A percentile compares a stretch with the other conserved stretches of the same genome.
These are phyloP conservation scores for Boleophthalmus pectinirostris DNA, from an alignment of 2,113 vertebrate genomes.

Conservation along the genomic window DNA sequence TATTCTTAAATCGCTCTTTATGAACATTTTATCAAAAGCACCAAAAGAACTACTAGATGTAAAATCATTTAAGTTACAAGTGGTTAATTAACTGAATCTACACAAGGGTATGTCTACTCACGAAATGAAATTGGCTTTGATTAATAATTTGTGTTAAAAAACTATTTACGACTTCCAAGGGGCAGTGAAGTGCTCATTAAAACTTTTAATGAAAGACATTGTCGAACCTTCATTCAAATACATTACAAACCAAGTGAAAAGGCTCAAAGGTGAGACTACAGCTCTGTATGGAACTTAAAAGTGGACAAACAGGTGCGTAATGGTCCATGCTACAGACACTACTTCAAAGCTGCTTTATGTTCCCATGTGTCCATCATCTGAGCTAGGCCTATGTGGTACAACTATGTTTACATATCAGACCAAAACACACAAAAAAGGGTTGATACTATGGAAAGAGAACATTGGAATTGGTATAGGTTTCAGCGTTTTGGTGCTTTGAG, in stretches of 20 bases:
- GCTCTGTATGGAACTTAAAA: background rate
- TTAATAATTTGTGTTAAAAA: too few relatives aligned
- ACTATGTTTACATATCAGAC: background rate
- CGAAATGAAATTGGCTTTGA: too few relatives aligned
- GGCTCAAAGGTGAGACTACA: background rate
- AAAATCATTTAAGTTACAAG: too few relatives aligned
- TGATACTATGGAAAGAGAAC: too few relatives aligned
- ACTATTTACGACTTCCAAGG: background rate
- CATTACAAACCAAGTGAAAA: background rate
- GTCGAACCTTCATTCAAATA: constrained; percentile 2
- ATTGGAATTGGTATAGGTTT: too few relatives aligned
- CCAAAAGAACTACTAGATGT: too few relatives aligned
- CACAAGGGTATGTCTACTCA: too few relatives aligned
- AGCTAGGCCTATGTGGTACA: background rate
- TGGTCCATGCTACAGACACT: background rate
- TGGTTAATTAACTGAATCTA: too few relatives aligned
- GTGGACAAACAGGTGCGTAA: background rate
- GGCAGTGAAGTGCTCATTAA: background rate
- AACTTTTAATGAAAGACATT: background rate
- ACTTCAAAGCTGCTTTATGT: background rate
- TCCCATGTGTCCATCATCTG: background rate
- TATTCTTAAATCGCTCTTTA: too few relatives aligned
- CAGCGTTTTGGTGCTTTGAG: too few relatives aligned
- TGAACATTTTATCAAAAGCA: too few relatives aligned
- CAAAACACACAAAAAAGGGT: background rate